Conservation (phyloP, 1,140 invertebrate species). For the Pectinophora gossypiella region DNA sequence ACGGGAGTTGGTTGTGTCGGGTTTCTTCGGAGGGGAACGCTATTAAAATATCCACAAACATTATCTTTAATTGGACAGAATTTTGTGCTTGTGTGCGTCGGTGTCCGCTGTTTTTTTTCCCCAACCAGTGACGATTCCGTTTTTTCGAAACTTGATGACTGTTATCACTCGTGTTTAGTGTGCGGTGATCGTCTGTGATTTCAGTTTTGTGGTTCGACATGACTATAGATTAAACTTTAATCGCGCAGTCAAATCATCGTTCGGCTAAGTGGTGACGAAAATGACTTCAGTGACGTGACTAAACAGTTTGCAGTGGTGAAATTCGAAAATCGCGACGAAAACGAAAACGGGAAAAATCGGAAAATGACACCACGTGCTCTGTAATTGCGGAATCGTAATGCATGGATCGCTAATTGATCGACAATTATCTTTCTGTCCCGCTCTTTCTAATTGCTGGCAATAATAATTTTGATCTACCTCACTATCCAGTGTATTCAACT, state of each 20-base stretch:
- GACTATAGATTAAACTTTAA: slow-evolving; percentile 9
- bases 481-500: slow-evolving; percentile 2
- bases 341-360: slow-evolving; percentile 25
- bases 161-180: slow-evolving; percentile 59
- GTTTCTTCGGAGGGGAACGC: slow-evolving; percentile 68
- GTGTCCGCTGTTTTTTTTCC: slow-evolving; percentile 44
- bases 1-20: slow-evolving; percentile 73
- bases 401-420: slow-evolving; percentile 47
- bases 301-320: background rate
- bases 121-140: slow-evolving; percentile 48
- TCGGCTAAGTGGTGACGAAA: slow-evolving; percentile 31
- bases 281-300: slow-evolving; percentile 67
- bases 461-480: slow-evolving; percentile 22
- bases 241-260: slow-evolving; percentile 28
- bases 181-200: slow-evolving; percentile 42
- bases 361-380: slow-evolving; percentile 58
- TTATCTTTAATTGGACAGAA: slow-evolving; percentile 73
- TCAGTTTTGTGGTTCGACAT: slow-evolving; percentile 9
- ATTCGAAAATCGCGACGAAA: background rate
- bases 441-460: slow-evolving; percentile 35
- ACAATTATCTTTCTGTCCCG: slow-evolving; percentile 47
- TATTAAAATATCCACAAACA: slow-evolving; percentile 75
- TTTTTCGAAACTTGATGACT: slow-evolving; percentile 65
- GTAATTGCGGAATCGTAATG: slow-evolving; percentile 45
- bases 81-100: slow-evolving; percentile 68